Evolutionary conservation across 92 coral and sea anemone genomes (phyloP).

Genomic region (Hydrozoanthus gracilis): DNA sequence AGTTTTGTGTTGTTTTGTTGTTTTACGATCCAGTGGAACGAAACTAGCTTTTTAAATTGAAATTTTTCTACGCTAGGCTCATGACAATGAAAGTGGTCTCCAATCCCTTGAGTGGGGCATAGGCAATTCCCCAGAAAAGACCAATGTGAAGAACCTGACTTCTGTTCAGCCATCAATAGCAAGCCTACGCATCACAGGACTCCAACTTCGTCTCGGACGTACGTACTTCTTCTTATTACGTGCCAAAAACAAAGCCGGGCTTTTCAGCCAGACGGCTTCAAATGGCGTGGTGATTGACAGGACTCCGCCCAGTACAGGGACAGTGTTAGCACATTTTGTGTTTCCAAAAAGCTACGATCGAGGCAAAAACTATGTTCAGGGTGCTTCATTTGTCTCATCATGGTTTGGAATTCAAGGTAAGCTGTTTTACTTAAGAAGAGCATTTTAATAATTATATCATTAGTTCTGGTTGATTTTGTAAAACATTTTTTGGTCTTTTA

Average conservation of each 20-base stretch:
- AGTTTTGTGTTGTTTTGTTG: no score
- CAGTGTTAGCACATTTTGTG: slow-evolving; percentile 61
- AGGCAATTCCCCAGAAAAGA: slow-evolving; percentile 59
- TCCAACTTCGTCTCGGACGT: slow-evolving; percentile 53
- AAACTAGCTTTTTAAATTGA: background rate
- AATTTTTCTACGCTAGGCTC: slow-evolving; percentile 54
- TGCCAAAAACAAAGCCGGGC: slow-evolving; percentile 70
- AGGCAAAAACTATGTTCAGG: slow-evolving; percentile 58
- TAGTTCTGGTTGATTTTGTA: no score
- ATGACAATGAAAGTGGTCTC: slow-evolving; percentile 76
- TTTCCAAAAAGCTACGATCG: slow-evolving; percentile 75
- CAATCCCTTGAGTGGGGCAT: slow-evolving; percentile 64
- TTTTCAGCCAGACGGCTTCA: slow-evolving; percentile 60
- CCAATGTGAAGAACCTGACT: slow-evolving; percentile 62
- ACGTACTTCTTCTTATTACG: slow-evolving; percentile 64
- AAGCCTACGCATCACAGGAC: slow-evolving; percentile 27
- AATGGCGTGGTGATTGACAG: slow-evolving; percentile 76
- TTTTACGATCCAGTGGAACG: background rate
- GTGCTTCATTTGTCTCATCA: slow-evolving; percentile 66
- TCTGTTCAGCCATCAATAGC: slow-evolving; percentile 32
- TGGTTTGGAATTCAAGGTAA: slow-evolving; percentile 73
- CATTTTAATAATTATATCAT: no score
- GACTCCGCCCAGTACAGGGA: slow-evolving; percentile 73
- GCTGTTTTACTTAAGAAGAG: no score
- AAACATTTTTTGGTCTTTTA: no score